phyloP scores from a whole-genome alignment of 2,888 invertebrate species.

The Microchrysa polita region DNA sequence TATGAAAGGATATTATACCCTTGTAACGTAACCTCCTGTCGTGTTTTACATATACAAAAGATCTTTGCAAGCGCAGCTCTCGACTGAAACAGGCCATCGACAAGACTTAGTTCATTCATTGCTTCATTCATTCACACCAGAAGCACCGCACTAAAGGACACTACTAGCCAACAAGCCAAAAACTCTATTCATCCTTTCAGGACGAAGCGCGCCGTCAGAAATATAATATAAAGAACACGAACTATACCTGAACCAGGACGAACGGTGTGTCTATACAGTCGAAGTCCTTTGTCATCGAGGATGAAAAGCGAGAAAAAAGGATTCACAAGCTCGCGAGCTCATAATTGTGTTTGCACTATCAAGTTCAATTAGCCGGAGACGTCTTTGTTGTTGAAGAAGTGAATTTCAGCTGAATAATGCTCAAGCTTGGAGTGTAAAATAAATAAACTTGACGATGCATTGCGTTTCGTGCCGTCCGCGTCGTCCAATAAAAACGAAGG shows the following conservation, averaged over 20 bases:
- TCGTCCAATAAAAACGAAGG: neutral
- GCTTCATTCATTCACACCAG: neutral
- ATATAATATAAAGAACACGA: too few species aligned
- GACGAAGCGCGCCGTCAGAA: too few species aligned
- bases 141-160: neutral
- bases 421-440: constrained; percentile 8
- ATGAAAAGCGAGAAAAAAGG: neutral
- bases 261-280: neutral
- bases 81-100: too few species aligned
- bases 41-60: too few species aligned
- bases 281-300: neutral
- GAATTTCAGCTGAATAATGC: constrained; percentile 11
- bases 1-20: too few species aligned
- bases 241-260: neutral
- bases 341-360: constrained; percentile 36
- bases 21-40: too few species aligned
- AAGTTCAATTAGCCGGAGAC: constrained; percentile 21
- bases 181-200: neutral
- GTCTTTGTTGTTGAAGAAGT: constrained; percentile 21
- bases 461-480: too few species aligned
- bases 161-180: constrained; percentile 6
- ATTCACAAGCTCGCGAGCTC: neutral
- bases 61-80: too few species aligned
- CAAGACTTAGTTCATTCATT: too few species aligned
- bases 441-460: constrained; percentile 12